Evolutionary conservation across 2,113 vertebrate genomes (phyloP), one percentile per base, ranked within the genome.

Genomic region (Sander lucioperca): DNA sequence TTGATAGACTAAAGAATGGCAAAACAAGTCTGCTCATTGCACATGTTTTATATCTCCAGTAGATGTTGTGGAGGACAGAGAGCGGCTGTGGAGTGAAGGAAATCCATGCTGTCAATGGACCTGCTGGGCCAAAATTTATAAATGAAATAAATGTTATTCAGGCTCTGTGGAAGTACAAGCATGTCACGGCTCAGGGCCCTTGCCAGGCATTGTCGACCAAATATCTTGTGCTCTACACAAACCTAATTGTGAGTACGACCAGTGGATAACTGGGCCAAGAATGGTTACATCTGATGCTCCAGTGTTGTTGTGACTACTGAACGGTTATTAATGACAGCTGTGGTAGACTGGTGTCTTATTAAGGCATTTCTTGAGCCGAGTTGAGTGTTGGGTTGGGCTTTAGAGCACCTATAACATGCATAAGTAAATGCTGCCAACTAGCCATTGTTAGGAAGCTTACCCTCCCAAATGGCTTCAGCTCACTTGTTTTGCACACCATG

Each of bases 1-100:
- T 93, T 88, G 86, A 66, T 56, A 76, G 75, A 72, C 79, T 79
- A 47, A 82, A 78, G 79, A 85, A 83, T 84, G 89, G 91, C 84
- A 81, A 83, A 67, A 69, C 18, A 76, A 36, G 68, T 79, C 64
- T 80, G 80, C 84, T 86, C 72, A 15, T 89, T 87, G 85, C 81
- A 89, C 74, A 57, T 78, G 72, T 88, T 72, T 82, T 69, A 69
- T 69, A 79, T 80, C 85, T 80, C 18, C 56, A 69, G 70, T 33
- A 39, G 77, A 73, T 45, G 16, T 14, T 59, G 56, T 5, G 2
- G 25, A 51, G 51, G 50, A 18, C 23, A 25, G 56, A 75, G 58
- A 33, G 27, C 18, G n/a, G 51, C 59, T 39, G 43, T 25, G 16
- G 63, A 68, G 30, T 15, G 18, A n/a, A 9, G 51, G 48, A 69